phyloP scores from a whole-genome alignment of 2,888 invertebrate genomes.

The Tetranychus piercei region DNA sequence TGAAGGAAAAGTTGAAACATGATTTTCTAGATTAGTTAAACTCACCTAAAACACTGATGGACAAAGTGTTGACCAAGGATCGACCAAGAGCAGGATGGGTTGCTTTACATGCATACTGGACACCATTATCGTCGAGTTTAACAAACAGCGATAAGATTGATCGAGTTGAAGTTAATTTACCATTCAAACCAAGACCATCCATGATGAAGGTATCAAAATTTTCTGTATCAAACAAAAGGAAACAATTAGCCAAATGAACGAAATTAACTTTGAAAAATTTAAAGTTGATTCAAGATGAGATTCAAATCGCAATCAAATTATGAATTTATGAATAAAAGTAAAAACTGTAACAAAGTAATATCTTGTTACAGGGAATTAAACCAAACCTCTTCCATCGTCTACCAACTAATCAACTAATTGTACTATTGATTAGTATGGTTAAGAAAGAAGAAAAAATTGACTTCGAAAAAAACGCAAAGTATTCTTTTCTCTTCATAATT shows the following conservation, averaged over 20 bases:
- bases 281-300: too few relatives aligned
- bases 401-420: too few relatives aligned
- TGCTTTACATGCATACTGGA: constrained; percentile 6
- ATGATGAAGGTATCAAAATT: background rate
- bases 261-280: background rate
- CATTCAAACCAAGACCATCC: constrained; percentile 11
- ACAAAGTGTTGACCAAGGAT: constrained; percentile 1
- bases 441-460: too few relatives aligned
- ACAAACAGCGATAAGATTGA: constrained; percentile 5
- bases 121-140: constrained; percentile 12
- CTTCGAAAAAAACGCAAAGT: too few relatives aligned
- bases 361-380: too few relatives aligned
- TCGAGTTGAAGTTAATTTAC: constrained; percentile 8
- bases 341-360: too few relatives aligned
- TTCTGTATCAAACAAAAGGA: background rate
- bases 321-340: too few relatives aligned
- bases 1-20: background rate
- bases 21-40: background rate
- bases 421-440: too few relatives aligned
- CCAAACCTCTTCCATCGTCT: too few relatives aligned
- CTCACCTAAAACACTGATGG: constrained; percentile 9
- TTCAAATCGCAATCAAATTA: too few relatives aligned
- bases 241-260: background rate
- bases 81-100: constrained; percentile 1
- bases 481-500: too few relatives aligned